Conservation (phyloP, 2,888 invertebrate genomes). For the Charanyca ferruginea region DNA sequence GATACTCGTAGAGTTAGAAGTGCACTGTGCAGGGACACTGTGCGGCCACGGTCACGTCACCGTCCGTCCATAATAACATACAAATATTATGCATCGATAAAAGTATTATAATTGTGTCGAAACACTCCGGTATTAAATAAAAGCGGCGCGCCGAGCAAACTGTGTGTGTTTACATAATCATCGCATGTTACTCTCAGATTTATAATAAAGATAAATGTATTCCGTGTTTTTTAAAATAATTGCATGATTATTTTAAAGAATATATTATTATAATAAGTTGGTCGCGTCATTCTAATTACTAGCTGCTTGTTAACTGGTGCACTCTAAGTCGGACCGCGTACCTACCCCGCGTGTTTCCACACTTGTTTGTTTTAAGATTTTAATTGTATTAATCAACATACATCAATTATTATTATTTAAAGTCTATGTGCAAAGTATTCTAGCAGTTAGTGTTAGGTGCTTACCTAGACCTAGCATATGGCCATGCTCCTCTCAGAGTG, state of each 20-base stretch:
- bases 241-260: conserved; percentile 50
- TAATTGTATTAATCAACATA: conserved; percentile 38
- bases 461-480: neutral
- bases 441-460: neutral
- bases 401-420: conserved; percentile 10
- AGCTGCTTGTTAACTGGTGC: conserved; percentile 32
- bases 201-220: conserved; percentile 59
- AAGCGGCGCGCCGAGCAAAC: conserved; percentile 1
- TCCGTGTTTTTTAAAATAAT: conserved; percentile 58
- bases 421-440: neutral
- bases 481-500: too few species aligned
- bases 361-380: conserved; percentile 4
- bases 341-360: neutral
- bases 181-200: conserved; percentile 59
- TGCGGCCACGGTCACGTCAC: too few species aligned
- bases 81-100: conserved; percentile 43
- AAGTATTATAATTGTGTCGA: conserved; percentile 20
- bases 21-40: neutral
- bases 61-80: neutral
- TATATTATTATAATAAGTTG: conserved; percentile 53
- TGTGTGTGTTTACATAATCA: conserved; percentile 46
- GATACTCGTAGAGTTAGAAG: neutral
- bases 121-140: conserved; percentile 3
- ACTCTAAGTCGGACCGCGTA: neutral
- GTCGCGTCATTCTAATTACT: conserved; percentile 51